These are phyloP conservation scores for Vipera latastei DNA, from an alignment of 2,797 vertebrate species.

Conservation along the genomic window DNA sequence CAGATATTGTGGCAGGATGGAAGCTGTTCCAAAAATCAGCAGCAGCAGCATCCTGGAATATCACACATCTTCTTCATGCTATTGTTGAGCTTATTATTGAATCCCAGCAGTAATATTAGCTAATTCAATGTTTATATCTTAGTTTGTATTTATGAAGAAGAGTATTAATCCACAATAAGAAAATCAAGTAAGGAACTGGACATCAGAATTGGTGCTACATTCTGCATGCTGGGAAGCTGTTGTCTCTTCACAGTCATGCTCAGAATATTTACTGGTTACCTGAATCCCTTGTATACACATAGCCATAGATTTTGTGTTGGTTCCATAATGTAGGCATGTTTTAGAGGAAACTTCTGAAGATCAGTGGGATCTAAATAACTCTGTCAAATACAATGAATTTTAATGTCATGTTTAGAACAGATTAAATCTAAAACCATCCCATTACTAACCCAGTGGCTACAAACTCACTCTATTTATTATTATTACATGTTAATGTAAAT, in stretches of 20 bases:
- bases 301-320: neutral
- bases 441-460: neutral
- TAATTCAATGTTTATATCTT: neutral
- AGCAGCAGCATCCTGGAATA: neutral
- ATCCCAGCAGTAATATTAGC: neutral
- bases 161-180: neutral
- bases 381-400: neutral
- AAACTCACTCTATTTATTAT: neutral
- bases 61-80: neutral
- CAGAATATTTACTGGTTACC: neutral
- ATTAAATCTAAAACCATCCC: neutral
- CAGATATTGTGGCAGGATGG: too few relatives aligned
- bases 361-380: neutral
- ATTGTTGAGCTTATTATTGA: neutral
- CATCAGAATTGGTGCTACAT: neutral
- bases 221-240: neutral
- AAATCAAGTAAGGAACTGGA: neutral
- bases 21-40: too few relatives aligned
- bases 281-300: neutral
- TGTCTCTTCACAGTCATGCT: neutral
- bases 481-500: neutral
- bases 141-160: neutral
- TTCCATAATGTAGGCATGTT: neutral
- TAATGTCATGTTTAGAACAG: neutral
- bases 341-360: neutral